phyloP scores from a whole-genome alignment of 2,888 invertebrate genomes.

The Ptychoptera albimana region DNA sequence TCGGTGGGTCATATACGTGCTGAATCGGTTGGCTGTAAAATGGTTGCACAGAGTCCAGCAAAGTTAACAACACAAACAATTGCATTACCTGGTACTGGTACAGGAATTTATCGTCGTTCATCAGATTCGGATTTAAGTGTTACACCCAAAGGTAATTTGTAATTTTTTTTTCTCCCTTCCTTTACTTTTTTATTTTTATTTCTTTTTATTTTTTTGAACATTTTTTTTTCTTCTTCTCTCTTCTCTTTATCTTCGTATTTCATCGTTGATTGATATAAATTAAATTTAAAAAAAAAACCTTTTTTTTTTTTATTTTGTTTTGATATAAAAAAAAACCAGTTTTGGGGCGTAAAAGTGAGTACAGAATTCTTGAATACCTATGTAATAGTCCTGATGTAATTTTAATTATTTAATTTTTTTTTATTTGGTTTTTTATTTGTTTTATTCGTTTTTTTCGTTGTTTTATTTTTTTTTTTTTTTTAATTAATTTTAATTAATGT shows the following conservation, averaged over 20 bases:
- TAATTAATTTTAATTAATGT: no score
- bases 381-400: not conserved
- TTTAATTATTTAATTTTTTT: not conserved
- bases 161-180: slow-evolving; percentile 2
- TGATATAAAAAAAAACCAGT: slow-evolving; percentile 20
- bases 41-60: slow-evolving; percentile 39
- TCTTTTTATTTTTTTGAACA: not conserved
- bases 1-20: slow-evolving; percentile 33
- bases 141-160: slow-evolving; percentile 73
- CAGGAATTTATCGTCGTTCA: slow-evolving; percentile 57
- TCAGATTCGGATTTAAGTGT: slow-evolving; percentile 89
- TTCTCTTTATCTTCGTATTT: not conserved
- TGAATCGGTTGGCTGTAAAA: slow-evolving; percentile 37
- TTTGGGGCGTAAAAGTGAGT: slow-evolving; percentile 42
- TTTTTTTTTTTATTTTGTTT: not conserved
- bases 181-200: slow-evolving; percentile 5
- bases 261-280: no score
- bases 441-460: not conserved
- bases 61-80: slow-evolving; percentile 22
- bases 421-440: slow-evolving; percentile 3
- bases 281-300: no score
- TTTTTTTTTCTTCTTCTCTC: not conserved
- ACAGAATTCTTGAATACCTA: slow-evolving; percentile 12
- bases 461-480: slow-evolving; percentile 2
- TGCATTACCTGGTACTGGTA: slow-evolving; percentile 11